These are phyloP conservation scores for Myopa testacea DNA, from an alignment of 2,888 invertebrate species.

Conservation along the genomic window DNA sequence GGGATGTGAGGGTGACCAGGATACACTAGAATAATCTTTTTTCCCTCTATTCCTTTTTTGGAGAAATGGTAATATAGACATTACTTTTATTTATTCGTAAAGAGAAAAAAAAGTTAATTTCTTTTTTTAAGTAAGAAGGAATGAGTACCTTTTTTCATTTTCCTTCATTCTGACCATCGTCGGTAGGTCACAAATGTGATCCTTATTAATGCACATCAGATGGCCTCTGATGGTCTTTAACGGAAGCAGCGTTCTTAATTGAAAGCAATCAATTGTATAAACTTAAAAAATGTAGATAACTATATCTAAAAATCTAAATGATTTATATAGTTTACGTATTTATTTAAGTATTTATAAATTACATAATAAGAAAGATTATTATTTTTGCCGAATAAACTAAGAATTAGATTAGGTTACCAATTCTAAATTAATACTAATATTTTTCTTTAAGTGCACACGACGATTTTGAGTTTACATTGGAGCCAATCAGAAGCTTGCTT, in stretches of 20 bases:
- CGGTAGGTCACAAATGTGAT: slow-evolving; percentile 56
- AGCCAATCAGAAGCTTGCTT: slow-evolving; percentile 62
- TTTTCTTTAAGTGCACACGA: slow-evolving; percentile 46
- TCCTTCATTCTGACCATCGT: no score
- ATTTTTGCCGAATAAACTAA: no score
- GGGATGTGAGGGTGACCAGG: slow-evolving; percentile 24
- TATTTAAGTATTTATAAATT: no score
- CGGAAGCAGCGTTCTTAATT: no score
- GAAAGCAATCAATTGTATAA: no score
- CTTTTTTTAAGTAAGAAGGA: not conserved
- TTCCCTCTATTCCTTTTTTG: slow-evolving; percentile 45
- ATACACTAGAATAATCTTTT: slow-evolving; percentile 15
- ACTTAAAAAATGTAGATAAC: no score
- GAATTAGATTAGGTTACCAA: no score
- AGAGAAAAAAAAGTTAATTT: slow-evolving; percentile 38
- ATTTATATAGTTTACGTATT: no score
- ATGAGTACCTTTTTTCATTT: no score
- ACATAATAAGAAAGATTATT: no score
- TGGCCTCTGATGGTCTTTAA: not conserved
- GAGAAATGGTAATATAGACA: slow-evolving; percentile 53
- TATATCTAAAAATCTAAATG: no score
- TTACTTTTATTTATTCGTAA: slow-evolving; percentile 53
- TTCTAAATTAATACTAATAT: slow-evolving; percentile 34
- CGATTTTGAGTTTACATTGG: slow-evolving; percentile 37
- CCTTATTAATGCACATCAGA: slow-evolving; percentile 61